Conservation (phyloP, 2,888 invertebrate species). For the Tromatobia lineatoria region DNA sequence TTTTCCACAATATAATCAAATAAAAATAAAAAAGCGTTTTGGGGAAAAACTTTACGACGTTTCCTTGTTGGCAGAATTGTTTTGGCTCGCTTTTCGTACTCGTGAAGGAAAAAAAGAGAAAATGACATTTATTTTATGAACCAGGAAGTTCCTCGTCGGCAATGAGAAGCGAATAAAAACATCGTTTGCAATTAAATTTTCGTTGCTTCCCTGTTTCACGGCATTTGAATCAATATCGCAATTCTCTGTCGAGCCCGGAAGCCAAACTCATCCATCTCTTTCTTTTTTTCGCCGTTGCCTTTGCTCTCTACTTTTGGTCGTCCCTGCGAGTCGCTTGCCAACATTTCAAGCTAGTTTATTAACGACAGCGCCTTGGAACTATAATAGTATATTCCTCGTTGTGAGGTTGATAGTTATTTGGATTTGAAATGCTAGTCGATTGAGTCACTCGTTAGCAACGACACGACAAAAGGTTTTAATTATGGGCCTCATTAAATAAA, state of each 20-base stretch:
- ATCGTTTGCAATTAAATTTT: slow-evolving; percentile 11
- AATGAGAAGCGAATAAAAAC: slow-evolving; percentile 13
- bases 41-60: not conserved
- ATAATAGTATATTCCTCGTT: slow-evolving; percentile 25
- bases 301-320: not conserved
- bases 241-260: slow-evolving; percentile 25
- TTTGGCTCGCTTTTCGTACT: not conserved
- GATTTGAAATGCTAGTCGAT: slow-evolving; percentile 18
- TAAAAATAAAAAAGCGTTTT: too few species aligned
- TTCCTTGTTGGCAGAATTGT: not conserved
- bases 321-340: slow-evolving; percentile 30
- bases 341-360: slow-evolving; percentile 33
- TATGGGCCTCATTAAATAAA: too few species aligned
- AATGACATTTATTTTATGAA: not conserved
- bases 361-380: slow-evolving; percentile 21
- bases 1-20: too few species aligned
- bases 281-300: not conserved
- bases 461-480: too few species aligned
- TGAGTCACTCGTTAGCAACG: not conserved
- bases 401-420: not conserved
- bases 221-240: slow-evolving; percentile 1
- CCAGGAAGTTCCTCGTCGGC: not conserved
- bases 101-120: not conserved
- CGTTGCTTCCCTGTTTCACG: slow-evolving; percentile 9
- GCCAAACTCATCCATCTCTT: not conserved